Evolutionary conservation across 2,113 vertebrate genomes (phyloP).

Genomic region (Pseudopipra pipra): DNA sequence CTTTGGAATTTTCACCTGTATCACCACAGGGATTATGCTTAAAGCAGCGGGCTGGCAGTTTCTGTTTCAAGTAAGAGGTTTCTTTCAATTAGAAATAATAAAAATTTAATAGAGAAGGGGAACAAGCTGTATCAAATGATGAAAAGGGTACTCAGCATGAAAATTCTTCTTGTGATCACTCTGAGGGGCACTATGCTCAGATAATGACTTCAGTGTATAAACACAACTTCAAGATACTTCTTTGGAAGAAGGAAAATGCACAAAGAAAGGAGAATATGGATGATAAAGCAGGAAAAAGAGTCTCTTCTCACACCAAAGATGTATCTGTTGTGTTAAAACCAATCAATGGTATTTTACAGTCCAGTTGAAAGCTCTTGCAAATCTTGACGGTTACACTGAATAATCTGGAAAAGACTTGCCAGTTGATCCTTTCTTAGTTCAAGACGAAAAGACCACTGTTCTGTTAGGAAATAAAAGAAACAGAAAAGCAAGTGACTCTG

Average conservation of each 20-base stretch:
- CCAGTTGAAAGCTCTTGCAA: neutral
- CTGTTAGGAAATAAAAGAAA: neutral
- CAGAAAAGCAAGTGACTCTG: neutral
- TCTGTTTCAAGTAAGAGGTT: neutral
- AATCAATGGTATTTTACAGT: neutral
- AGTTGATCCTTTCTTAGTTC: neutral
- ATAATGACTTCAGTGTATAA: neutral
- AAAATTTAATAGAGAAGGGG: neutral
- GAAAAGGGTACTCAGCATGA: neutral
- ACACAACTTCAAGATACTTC: neutral
- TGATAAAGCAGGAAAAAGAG: neutral
- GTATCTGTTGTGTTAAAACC: neutral
- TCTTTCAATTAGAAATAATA: neutral
- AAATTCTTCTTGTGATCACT: neutral
- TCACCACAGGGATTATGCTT: neutral
- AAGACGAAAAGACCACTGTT: neutral
- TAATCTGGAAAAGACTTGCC: neutral
- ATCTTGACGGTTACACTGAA: neutral
- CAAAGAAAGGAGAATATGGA: neutral
- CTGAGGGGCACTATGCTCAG: neutral
- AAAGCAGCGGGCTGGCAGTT: neutral
- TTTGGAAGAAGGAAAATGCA: neutral
- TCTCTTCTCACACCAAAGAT: neutral
- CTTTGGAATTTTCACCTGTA: neutral
- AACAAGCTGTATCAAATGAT: neutral